Percentiles rank a stretch among this genome's conserved stretches.
Evolutionary conservation across 2,113 vertebrate species (phyloP).

Genomic region (Lycocorax pyrrhopterus): DNA sequence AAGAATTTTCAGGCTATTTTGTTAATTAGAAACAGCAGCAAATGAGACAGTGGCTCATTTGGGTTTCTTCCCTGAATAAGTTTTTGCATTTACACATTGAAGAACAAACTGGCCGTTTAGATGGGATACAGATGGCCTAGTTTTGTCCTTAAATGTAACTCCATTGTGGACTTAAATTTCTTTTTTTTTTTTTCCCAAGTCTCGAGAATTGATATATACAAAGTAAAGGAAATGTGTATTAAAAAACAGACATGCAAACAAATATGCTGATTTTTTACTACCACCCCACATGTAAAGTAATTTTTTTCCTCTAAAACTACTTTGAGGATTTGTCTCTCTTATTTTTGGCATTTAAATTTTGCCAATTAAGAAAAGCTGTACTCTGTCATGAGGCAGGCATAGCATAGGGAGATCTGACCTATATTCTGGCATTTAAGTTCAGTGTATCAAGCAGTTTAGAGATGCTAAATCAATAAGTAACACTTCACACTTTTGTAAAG

Average conservation of each 20-base stretch:
- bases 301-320: background rate
- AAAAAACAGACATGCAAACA: background rate
- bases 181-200: background rate
- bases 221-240: background rate
- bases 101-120: background rate
- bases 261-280: background rate
- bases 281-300: background rate
- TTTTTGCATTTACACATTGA: background rate
- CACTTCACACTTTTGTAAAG: background rate
- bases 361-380: background rate
- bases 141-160: background rate
- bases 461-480: constrained; percentile 6
- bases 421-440: background rate
- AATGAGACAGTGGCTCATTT: background rate
- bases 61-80: background rate
- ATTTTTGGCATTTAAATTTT: background rate
- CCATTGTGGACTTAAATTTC: background rate
- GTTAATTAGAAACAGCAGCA: background rate
- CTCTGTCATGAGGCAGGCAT: background rate
- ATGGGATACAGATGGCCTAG: background rate
- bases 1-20: background rate
- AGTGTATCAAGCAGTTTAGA: background rate
- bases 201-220: background rate
- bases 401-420: background rate
- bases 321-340: background rate